These are phyloP conservation scores for Danionella dracula DNA, from an alignment of 2,797 vertebrate genomes.

Conservation along the genomic window DNA sequence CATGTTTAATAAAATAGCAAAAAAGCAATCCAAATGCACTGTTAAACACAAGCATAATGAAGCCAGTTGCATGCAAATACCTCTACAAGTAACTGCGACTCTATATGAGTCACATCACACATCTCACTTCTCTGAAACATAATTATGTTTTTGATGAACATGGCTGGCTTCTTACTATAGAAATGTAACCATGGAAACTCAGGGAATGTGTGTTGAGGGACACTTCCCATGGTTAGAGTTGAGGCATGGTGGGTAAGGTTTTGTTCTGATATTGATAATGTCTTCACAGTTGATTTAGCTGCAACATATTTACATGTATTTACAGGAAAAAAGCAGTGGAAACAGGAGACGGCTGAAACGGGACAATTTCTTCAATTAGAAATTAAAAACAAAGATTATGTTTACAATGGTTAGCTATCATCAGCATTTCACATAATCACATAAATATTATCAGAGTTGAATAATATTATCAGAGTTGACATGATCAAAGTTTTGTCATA, in stretches of 20 bases:
- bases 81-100: constrained; percentile 23
- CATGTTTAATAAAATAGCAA: not conserved
- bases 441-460: no score
- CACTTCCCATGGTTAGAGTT: constrained; percentile 25
- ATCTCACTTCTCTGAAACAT: constrained; percentile 42
- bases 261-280: not conserved
- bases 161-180: constrained; percentile 39
- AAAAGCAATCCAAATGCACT: not conserved
- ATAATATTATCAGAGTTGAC: no score
- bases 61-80: not conserved
- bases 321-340: no score
- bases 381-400: no score
- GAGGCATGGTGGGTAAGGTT: constrained; percentile 19
- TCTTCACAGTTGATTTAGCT: not conserved
- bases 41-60: not conserved
- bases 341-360: no score
- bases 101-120: constrained; percentile 44
- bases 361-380: no score
- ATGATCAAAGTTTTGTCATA: no score
- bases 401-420: no score
- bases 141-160: constrained; percentile 46
- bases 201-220: constrained; percentile 33
- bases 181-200: constrained; percentile 50
- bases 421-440: no score
- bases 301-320: no score